A percentile compares a stretch with the other conserved stretches of the same genome.
phyloP scores from a whole-genome alignment of 2,797 vertebrate species.

The Parauchenoglanis ngamensis region DNA sequence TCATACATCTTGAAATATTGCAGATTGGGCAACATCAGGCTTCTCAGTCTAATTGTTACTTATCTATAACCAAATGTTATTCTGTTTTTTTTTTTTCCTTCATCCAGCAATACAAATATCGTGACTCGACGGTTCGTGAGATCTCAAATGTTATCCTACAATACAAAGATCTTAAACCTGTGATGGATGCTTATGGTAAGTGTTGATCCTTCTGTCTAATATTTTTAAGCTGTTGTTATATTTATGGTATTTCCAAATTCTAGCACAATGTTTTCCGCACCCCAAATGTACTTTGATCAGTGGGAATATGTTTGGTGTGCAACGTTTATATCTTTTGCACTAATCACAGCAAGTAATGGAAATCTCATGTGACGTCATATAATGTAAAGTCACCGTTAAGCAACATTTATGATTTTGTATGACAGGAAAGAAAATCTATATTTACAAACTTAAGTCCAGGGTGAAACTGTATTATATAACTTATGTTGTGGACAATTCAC shows the following conservation, averaged over 20 bases:
- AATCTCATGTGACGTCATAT: too few species aligned
- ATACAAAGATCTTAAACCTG: constrained; percentile 96
- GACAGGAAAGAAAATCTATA: background rate
- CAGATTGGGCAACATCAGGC: background rate
- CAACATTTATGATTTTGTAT: background rate
- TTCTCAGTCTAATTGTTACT: background rate
- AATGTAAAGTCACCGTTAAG: background rate
- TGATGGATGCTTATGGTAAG: constrained; percentile 94
- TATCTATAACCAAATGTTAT: background rate
- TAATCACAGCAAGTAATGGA: background rate
- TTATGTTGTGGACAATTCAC: background rate
- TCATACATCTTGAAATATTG: background rate
- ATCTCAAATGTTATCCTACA: constrained; percentile 88
- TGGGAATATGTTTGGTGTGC: background rate
- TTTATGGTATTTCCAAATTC: too few species aligned
- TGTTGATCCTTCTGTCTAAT: background rate
- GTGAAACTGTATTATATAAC: background rate
- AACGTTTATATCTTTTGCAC: background rate
- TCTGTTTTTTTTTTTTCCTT: background rate
- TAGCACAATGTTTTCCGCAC: background rate
- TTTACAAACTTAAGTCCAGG: background rate
- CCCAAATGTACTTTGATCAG: background rate
- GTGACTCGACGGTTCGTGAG: constrained; percentile 92
- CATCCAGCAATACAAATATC: constrained; percentile 91
- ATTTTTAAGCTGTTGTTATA: background rate